Base-by-base conservation (phyloP, 2,797 vertebrate genomes). In the Melanotaenia maccullochi region DNA sequence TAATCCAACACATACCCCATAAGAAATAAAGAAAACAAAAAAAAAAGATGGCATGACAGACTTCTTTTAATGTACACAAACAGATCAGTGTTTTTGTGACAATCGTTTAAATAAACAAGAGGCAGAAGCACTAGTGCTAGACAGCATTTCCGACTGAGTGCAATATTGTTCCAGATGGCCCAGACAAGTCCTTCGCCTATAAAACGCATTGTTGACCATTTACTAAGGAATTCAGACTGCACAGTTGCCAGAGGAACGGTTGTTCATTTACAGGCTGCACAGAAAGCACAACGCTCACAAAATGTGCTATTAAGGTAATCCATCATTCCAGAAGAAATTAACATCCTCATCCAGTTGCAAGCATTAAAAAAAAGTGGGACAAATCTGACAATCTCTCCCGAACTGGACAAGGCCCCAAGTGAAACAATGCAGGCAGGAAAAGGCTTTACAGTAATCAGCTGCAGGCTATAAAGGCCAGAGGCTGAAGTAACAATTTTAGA, bases 391-490 rank as follows among this genome's bases (percentile, higher is more conserved):
- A 25, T 56, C 71, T 76, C 62, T 56, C 60, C 70, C 60, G 59
- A 83, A 81, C 65, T 73, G 74, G 79, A 86, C 67, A 64, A 28
- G 8, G 66, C 75, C 68, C 77, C 60, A 44, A 79, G 13, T 32
- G 64, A 78, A 81, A 90, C 82, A 85, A 87, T 73, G 77, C 56
- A 42, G 57, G 51, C 81, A 88, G 86, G 80, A 89, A 89, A 51
- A 36, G 61, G 58, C 54, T 71, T 68, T 55, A 56, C 57, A 67
- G 59, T 62, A 40, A 30, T 56, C 84, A 82, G 82, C 84, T 71
- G 77, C 65, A 47, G 68, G 58, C 76, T 65, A 49, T 4, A 24
- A 20, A 74, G 62, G 83, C 81, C 68, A 36, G 54, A 70, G 55
- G 67, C 57, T 59, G 40, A 56, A 67, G 44, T 54, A 57, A 67